These are phyloP conservation scores for Brachystomella parvula DNA, from an alignment of 1,140 invertebrate species.

Conservation along the genomic window DNA sequence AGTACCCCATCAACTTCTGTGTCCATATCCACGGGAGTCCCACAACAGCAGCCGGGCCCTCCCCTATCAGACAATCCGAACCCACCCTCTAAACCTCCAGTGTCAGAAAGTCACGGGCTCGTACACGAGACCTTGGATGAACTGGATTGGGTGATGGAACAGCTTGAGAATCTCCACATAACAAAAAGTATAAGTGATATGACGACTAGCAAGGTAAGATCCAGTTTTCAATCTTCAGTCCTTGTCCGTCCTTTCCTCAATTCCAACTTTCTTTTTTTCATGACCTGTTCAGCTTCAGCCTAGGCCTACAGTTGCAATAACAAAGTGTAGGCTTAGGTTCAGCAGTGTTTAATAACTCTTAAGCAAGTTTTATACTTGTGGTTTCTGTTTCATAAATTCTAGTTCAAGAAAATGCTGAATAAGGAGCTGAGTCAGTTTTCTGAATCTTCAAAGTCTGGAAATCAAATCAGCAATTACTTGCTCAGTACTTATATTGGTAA, in stretches of 20 bases:
- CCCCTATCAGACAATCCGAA: background rate
- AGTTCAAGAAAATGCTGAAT: slow-evolving; percentile 99
- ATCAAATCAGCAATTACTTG: slow-evolving; percentile 98
- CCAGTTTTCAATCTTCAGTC: slow-evolving; percentile 48
- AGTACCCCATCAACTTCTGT: slow-evolving; percentile 4
- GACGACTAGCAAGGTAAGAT: slow-evolving; percentile 80
- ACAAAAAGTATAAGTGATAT: slow-evolving; percentile 98
- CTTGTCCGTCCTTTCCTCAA: slow-evolving; percentile 14
- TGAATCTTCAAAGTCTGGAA: slow-evolving; percentile 96
- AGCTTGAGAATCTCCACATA: slow-evolving; percentile 97
- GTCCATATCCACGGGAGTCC: background rate
- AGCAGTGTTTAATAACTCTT: too few relatives aligned
- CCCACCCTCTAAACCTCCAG: background rate
- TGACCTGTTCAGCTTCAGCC: too few relatives aligned
- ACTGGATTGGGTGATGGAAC: slow-evolving; percentile 98
- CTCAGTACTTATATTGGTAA: slow-evolving; percentile 97
- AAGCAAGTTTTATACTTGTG: too few relatives aligned
- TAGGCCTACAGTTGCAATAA: too few relatives aligned
- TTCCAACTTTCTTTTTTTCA: too few relatives aligned
- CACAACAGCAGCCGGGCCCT: background rate
- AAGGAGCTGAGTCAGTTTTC: slow-evolving; percentile 98
- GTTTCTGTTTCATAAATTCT: slow-evolving; percentile 40
- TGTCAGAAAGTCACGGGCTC: background rate
- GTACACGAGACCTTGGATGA: slow-evolving; percentile 85
- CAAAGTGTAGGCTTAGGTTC: too few relatives aligned